Evolutionary conservation across 2,113 vertebrate species (phyloP).

Genomic region (Pluvianellus socialis): DNA sequence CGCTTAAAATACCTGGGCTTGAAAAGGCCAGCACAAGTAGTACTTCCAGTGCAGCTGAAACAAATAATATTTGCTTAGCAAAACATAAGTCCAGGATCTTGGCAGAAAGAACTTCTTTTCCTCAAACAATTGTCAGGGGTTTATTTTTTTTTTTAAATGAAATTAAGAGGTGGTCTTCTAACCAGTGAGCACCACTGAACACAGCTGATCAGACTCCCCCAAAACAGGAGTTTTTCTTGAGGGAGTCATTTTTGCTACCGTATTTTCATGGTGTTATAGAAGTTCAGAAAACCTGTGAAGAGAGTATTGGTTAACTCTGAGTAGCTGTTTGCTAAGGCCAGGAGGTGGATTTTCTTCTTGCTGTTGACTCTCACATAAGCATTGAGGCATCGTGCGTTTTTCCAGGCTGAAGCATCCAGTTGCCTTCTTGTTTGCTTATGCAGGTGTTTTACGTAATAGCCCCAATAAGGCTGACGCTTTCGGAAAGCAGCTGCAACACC

Average conservation of each 20-base stretch:
- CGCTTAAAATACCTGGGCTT: neutral
- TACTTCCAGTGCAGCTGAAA: neutral
- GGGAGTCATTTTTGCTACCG: neutral
- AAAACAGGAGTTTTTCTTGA: neutral
- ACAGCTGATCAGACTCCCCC: neutral
- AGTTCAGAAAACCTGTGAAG: neutral
- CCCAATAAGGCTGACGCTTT: neutral
- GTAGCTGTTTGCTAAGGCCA: neutral
- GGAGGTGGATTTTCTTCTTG: neutral
- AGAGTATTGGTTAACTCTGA: neutral
- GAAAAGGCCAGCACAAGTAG: neutral
- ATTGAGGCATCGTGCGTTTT: neutral
- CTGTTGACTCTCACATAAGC: neutral
- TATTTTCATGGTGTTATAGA: neutral
- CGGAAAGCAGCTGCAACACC: neutral
- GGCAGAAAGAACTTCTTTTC: constrained; percentile 9
- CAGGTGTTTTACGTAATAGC: constrained; percentile 33
- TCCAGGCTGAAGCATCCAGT: constrained; percentile 12
- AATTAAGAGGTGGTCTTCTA: neutral
- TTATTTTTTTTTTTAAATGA: neutral
- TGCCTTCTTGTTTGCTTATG: constrained; percentile 42
- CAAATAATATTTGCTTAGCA: constrained; percentile 41
- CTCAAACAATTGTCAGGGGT: neutral
- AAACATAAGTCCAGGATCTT: neutral
- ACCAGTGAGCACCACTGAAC: neutral